Conservation (phyloP, 1,140 invertebrate species). For the Ips nitidus region DNA sequence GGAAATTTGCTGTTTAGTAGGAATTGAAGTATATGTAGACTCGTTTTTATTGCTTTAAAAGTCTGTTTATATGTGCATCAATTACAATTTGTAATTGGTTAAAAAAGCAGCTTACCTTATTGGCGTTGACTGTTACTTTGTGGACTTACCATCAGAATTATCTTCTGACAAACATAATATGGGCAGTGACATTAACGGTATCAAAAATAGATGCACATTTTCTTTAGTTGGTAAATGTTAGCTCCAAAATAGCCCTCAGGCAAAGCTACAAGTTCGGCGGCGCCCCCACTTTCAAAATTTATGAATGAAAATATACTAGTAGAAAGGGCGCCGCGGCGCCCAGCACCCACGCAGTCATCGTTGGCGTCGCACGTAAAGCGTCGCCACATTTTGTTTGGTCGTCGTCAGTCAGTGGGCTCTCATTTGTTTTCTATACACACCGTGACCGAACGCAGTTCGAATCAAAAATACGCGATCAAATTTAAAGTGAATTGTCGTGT, state of each 20-base stretch:
- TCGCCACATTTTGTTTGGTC: neutral
- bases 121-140: too few relatives aligned
- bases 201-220: neutral
- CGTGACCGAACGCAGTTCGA: neutral
- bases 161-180: neutral
- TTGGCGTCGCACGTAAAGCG: slow-evolving; percentile 1
- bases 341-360: neutral
- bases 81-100: too few relatives aligned
- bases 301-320: neutral
- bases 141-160: neutral
- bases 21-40: too few relatives aligned
- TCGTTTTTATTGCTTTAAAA: too few relatives aligned
- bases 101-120: too few relatives aligned
- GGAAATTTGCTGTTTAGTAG: too few relatives aligned
- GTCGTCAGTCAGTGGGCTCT: neutral
- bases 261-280: neutral
- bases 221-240: neutral
- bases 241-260: neutral
- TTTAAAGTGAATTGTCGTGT: neutral
- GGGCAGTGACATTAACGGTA: neutral
- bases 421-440: neutral
- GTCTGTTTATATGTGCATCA: too few relatives aligned
- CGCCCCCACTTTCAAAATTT: neutral
- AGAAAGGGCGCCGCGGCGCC: neutral
- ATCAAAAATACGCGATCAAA: neutral